phyloP scores from a whole-genome alignment of 35 echinoderm and acorn worm species.

The Apostichopus japonicus region DNA sequence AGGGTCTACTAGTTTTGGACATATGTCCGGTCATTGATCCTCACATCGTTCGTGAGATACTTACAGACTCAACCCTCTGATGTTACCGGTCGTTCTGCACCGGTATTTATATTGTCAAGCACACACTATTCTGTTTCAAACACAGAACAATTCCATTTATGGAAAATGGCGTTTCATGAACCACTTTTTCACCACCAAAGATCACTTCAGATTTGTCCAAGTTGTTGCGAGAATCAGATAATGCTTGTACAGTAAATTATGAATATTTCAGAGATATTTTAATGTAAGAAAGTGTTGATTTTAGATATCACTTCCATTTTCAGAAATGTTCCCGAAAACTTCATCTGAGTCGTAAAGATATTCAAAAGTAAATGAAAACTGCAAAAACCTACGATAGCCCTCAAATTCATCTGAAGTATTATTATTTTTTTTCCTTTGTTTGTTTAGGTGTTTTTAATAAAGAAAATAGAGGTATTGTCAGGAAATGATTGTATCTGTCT shows the following conservation, averaged over 20 bases:
- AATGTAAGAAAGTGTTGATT: background rate
- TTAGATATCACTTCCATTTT: too few relatives aligned
- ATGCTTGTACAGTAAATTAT: conserved; percentile 13
- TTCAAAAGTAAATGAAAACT: background rate
- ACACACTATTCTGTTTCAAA: background rate
- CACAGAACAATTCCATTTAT: background rate
- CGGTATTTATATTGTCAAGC: background rate
- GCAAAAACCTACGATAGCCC: background rate
- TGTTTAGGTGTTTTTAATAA: too few relatives aligned
- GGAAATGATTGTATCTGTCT: too few relatives aligned
- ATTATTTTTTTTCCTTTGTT: too few relatives aligned
- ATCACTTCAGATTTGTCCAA: background rate
- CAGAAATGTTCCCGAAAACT: too few relatives aligned
- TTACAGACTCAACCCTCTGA: background rate
- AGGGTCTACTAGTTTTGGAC: background rate
- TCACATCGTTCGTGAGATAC: background rate
- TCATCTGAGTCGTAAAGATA: too few relatives aligned
- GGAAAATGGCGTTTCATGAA: background rate
- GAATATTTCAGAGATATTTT: background rate
- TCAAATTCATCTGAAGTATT: too few relatives aligned
- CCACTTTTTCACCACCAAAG: background rate
- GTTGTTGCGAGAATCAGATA: background rate
- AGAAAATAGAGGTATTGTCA: too few relatives aligned
- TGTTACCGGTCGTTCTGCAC: background rate
- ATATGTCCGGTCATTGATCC: background rate